Conservation (phyloP, 2,888 invertebrate genomes). For the Mesodorylaimus sp. region DNA sequence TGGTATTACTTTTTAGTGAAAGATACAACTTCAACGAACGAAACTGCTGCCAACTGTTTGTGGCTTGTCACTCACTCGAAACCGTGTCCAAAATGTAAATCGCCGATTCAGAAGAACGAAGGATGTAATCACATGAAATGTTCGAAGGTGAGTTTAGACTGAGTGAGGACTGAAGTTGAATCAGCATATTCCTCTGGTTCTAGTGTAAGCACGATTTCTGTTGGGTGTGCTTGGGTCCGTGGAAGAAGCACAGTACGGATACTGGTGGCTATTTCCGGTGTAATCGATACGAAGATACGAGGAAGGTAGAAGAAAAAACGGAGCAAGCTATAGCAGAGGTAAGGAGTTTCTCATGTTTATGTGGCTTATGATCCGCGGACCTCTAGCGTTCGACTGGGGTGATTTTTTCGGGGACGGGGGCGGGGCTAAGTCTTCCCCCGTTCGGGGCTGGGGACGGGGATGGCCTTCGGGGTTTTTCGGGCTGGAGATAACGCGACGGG, state of each 20-base stretch:
- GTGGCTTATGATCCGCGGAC: no score
- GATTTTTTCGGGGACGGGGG: no score
- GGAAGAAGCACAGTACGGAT: slow-evolving; percentile 50
- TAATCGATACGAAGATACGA: slow-evolving; percentile 45
- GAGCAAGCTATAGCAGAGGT: slow-evolving; percentile 42
- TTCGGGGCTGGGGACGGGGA: no score
- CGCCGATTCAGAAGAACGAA: slow-evolving; percentile 52
- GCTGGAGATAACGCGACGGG: no score
- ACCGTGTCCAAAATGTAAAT: slow-evolving; percentile 50
- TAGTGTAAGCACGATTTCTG: slow-evolving; percentile 53
- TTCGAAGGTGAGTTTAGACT: slow-evolving; percentile 40
- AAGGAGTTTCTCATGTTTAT: slow-evolving; percentile 13
- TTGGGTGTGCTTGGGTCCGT: slow-evolving; percentile 51
- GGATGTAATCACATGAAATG: slow-evolving; percentile 56
- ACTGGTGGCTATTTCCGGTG: slow-evolving; percentile 52
- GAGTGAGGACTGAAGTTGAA: slow-evolving; percentile 1
- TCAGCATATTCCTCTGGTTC: slow-evolving; percentile 22
- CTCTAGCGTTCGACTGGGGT: no score
- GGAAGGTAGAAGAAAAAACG: slow-evolving; percentile 44
- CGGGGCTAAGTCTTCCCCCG: no score
- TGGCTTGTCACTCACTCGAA: slow-evolving; percentile 53
- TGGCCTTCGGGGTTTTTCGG: no score
- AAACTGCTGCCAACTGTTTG: slow-evolving; percentile 46
- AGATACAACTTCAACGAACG: slow-evolving; percentile 26
- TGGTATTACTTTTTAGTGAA: slow-evolving; percentile 9